Evolutionary conservation across 2,113 vertebrate species (phyloP).

Genomic region (Corythoichthys intestinalis): DNA sequence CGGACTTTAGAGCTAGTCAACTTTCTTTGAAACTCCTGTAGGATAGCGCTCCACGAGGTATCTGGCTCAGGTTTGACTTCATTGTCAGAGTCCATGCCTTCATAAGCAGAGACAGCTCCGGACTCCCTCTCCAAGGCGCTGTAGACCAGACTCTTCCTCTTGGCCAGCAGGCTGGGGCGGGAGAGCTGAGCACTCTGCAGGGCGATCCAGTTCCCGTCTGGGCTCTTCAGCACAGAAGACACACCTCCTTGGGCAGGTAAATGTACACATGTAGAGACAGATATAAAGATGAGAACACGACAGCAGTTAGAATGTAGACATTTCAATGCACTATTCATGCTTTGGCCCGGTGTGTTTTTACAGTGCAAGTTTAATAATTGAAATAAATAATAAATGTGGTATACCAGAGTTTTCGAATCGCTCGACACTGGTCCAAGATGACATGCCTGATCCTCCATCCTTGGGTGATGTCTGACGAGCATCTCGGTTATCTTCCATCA

Average conservation of each 20-base stretch:
- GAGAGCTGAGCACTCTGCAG: constrained; percentile 76
- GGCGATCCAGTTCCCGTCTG: constrained; percentile 92
- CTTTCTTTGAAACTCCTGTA: constrained; percentile 59
- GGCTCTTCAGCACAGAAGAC: constrained; percentile 81
- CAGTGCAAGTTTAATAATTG: neutral
- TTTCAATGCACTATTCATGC: neutral
- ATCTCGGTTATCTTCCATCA: constrained; percentile 45
- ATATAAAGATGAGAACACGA: neutral
- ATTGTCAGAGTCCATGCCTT: constrained; percentile 82
- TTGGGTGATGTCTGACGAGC: constrained; percentile 44
- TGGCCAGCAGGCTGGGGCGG: constrained; percentile 78
- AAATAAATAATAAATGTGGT: neutral
- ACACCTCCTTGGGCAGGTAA: constrained; percentile 43
- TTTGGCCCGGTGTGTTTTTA: neutral
- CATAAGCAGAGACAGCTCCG: constrained; percentile 80
- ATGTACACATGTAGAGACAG: constrained; percentile 9
- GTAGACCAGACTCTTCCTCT: constrained; percentile 81
- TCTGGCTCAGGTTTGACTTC: constrained; percentile 74
- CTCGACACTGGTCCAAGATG: constrained; percentile 83
- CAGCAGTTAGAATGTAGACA: neutral
- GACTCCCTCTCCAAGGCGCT: constrained; percentile 83
- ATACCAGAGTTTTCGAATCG: constrained; percentile 82
- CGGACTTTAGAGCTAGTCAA: constrained; percentile 29
- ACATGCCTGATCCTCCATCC: constrained; percentile 61
- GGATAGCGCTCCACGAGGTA: constrained; percentile 50